Evolutionary conservation across 2,888 invertebrate species (phyloP), one percentile per base, ranked within the genome.

Genomic region (Drosophila niveifrons): DNA sequence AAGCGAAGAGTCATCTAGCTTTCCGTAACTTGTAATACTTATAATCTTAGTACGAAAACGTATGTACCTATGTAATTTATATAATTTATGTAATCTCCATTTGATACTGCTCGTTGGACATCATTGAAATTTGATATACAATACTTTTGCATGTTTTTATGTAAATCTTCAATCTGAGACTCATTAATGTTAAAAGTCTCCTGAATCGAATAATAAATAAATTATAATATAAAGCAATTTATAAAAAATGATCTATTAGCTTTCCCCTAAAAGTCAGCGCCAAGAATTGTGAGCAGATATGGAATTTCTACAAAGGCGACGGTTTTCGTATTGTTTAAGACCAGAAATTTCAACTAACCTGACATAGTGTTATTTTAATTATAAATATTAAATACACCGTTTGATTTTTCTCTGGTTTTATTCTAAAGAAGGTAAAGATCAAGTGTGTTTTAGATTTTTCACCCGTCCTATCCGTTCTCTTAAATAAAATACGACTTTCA

Each of bases 1-100:
- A 75, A 86, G 87, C 87, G 65, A 82, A 71, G 72, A 75, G 89
- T 83, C 78, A 66, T 71, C 13, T 75, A 86, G 80, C 82, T 85
- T 88, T 82, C 69, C 69, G 67, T 80, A 88, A 71, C 44, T 6
- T 52, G 23, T 78, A 73, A 72, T 39, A 61, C 56, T 67, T 75
- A 63, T 82, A 67, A 58, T 51, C 46, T 57, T 78, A 75, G 66
- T 72, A 75, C 73, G 80, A 86, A 71, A 56, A 73, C 78, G 62
- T 73, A 80, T 80, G 57, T 80, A 85, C 68, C 64, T 75, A 78
- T 65, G 65, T 78, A 78, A 55, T 55, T 44, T 50, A 36, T 55
- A 43, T 29, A 53, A n/a, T 59, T 47, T 77, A 68, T 47, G 58
- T 59, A 61, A 61, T 57, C 41, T 55, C 46, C 46, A 68, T 13